A percentile compares a stretch with the other conserved stretches of the same genome.
Conservation (phyloP, 2,797 vertebrate species). For the Cheirogaleus major region DNA sequence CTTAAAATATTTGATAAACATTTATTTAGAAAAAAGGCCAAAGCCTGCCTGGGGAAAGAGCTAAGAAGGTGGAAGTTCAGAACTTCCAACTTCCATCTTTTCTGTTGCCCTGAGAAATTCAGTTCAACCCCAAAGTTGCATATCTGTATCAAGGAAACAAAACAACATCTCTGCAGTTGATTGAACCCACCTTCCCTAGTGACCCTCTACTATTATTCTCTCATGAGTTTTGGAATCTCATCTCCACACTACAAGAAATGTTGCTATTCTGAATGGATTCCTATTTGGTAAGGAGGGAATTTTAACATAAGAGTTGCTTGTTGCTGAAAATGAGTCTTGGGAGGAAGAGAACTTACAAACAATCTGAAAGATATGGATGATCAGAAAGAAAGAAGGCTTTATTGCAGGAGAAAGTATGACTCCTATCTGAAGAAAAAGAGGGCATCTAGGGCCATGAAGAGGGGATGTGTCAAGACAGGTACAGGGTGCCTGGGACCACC, state of each 20-base stretch:
- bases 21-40: conserved; percentile 47
- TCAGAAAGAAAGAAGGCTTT: neutral
- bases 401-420: neutral
- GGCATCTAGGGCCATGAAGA: neutral
- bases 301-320: neutral
- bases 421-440: neutral
- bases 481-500: neutral
- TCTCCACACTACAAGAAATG: neutral
- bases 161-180: neutral
- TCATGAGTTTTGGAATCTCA: neutral
- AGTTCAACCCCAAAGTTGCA: neutral
- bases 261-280: neutral
- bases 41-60: neutral
- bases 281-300: neutral
- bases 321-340: neutral
- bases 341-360: neutral
- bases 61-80: neutral
- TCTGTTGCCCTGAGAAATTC: neutral
- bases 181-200: neutral
- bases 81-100: neutral
- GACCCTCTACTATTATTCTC: neutral
- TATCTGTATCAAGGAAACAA: neutral
- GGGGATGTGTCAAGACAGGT: neutral
- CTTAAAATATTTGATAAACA: conserved; percentile 15
- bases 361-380: neutral